Percentiles rank a stretch among this genome's conserved stretches.
These are phyloP conservation scores for Notodonta dromedarius DNA, from an alignment of 2,888 invertebrate species.

Conservation along the genomic window DNA sequence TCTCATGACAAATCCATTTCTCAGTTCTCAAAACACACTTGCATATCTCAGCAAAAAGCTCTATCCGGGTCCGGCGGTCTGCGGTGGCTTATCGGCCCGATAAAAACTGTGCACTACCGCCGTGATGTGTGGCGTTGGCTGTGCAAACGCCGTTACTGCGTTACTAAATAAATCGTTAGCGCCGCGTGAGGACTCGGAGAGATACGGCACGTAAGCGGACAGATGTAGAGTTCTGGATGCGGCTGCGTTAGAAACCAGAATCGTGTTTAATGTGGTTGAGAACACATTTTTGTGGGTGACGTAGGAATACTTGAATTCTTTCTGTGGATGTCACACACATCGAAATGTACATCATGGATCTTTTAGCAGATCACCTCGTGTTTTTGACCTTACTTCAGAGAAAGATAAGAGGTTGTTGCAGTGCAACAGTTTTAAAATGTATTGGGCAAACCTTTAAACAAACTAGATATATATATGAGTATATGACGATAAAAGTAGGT, in stretches of 20 bases:
- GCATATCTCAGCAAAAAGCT: neutral
- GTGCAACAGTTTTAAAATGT: too few relatives aligned
- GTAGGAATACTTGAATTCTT: too few relatives aligned
- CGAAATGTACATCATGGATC: too few relatives aligned
- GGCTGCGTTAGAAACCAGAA: constrained; percentile 17
- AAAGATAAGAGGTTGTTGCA: too few relatives aligned
- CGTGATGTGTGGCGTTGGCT: constrained; percentile 70
- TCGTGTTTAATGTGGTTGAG: neutral
- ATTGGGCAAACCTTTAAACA: too few relatives aligned
- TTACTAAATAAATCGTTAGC: constrained; percentile 81
- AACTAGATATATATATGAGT: too few relatives aligned
- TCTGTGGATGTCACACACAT: too few relatives aligned
- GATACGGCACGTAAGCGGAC: constrained; percentile 73
- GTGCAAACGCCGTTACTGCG: constrained; percentile 79
- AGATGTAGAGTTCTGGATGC: constrained; percentile 52
- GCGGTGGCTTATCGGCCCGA: constrained; percentile 45
- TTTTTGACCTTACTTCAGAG: too few relatives aligned
- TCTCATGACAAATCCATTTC: neutral
- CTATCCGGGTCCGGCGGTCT: neutral
- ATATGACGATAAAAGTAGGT: too few relatives aligned
- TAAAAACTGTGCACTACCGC: constrained; percentile 62
- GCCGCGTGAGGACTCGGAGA: constrained; percentile 67
- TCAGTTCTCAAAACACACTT: neutral
- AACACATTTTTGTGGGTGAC: too few relatives aligned
- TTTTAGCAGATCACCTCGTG: too few relatives aligned